Percentiles rank a stretch among this genome's conserved stretches.
phyloP scores from a whole-genome alignment of 1,140 invertebrate species.

The Nasonia vitripennis region DNA sequence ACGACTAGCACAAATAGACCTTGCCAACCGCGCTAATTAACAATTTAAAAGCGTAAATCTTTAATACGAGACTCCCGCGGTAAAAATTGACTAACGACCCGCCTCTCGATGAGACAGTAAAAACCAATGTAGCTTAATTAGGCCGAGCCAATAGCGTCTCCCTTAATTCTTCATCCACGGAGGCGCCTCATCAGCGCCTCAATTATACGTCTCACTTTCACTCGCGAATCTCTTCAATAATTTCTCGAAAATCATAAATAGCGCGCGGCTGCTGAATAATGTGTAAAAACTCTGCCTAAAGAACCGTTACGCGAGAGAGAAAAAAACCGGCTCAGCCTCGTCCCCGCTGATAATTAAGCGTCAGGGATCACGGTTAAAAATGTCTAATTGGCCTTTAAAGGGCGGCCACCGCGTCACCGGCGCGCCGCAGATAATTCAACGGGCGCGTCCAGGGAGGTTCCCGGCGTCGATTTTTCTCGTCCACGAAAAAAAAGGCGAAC shows the following conservation, averaged over 20 bases:
- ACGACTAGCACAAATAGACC: no score
- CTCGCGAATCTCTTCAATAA: neutral
- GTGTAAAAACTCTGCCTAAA: no score
- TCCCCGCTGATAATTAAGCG: constrained; percentile 3
- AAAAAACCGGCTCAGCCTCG: neutral
- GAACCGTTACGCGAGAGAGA: neutral
- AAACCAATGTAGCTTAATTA: neutral
- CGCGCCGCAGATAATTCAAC: neutral
- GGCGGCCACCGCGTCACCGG: neutral
- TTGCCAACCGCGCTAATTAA: neutral
- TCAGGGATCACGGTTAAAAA: constrained; percentile 2
- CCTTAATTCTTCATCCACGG: neutral
- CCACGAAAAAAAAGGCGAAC: neutral
- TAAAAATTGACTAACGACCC: neutral
- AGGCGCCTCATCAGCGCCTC: neutral
- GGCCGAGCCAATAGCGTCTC: neutral
- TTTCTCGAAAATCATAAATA: neutral
- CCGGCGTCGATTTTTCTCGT: neutral
- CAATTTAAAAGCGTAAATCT: neutral
- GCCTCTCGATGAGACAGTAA: neutral
- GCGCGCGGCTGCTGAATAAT: neutral
- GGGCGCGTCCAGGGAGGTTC: neutral
- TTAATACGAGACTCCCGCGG: neutral
- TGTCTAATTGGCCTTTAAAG: constrained; percentile 28
- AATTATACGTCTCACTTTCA: neutral